Conservation (phyloP, 2,113 vertebrate genomes). For the Siniperca chuatsi region DNA sequence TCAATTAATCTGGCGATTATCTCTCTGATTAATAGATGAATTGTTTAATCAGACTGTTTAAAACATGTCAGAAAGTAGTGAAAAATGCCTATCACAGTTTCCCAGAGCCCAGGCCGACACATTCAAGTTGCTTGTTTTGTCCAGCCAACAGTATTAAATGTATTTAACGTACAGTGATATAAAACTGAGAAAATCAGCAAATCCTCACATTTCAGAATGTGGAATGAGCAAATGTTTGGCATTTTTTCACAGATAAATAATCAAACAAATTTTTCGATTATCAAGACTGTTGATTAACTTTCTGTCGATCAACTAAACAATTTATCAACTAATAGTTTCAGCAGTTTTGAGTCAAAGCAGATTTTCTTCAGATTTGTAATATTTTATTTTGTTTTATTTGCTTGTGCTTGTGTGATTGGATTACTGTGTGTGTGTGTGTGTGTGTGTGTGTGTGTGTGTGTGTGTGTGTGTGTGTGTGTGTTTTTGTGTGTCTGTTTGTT, state of each 20-base stretch:
- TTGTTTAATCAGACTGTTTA: not conserved
- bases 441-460: constrained; percentile 14
- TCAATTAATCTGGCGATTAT: not conserved
- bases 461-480: constrained; percentile 23
- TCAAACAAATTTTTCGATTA: not conserved
- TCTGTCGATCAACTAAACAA: constrained; percentile 2
- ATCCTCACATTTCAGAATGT: constrained; percentile 17
- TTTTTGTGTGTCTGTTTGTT: constrained; percentile 67
- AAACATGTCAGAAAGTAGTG: not conserved
- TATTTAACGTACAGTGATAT: constrained; percentile 6
- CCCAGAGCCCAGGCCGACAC: not conserved
- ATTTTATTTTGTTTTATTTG: constrained; percentile 15
- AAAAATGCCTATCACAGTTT: not conserved
- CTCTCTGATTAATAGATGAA: not conserved
- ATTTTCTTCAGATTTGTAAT: not conserved
- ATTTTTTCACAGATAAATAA: too few relatives aligned
- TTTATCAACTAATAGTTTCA: not conserved
- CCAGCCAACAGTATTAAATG: constrained; percentile 3
- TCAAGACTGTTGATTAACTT: constrained; percentile 9
- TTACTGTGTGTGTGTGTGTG: constrained; percentile 16
- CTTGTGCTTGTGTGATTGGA: constrained; percentile 13
- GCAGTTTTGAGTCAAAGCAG: not conserved
- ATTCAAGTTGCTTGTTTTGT: constrained; percentile 7
- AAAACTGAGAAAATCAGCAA: not conserved
- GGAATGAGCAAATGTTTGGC: not conserved